Conservation (phyloP, 2,113 vertebrate species). For the Agelaius tricolor region DNA sequence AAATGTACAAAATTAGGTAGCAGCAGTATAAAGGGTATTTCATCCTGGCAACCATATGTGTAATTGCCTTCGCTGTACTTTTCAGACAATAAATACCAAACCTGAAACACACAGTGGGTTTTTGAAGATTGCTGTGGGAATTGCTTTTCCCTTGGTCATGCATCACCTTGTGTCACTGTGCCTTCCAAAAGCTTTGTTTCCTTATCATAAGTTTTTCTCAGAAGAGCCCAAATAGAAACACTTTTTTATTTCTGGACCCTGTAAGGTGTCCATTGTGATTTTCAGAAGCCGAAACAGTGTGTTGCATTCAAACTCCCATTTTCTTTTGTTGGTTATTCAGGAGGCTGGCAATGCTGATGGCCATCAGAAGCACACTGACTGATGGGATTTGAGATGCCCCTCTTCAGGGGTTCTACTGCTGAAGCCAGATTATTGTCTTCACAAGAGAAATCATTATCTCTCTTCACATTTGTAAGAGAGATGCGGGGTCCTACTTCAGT, state of each 20-base stretch:
- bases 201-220: background rate
- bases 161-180: background rate
- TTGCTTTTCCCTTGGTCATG: background rate
- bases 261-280: background rate
- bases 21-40: background rate
- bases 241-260: background rate
- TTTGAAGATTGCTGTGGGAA: background rate
- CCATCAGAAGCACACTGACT: background rate
- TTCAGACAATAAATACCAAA: background rate
- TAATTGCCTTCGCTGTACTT: background rate
- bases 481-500: background rate
- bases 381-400: background rate
- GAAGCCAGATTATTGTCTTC: background rate
- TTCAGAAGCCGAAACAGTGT: background rate
- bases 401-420: background rate
- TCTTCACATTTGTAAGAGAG: background rate
- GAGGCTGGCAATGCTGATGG: background rate
- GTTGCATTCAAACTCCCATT: background rate
- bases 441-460: background rate
- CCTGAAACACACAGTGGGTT: background rate
- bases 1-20: background rate
- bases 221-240: background rate
- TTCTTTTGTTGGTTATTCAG: background rate
- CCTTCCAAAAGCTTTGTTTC: background rate
- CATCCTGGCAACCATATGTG: background rate